Conservation (phyloP, 2,888 invertebrate species). For the Plagodis dolabraria region DNA sequence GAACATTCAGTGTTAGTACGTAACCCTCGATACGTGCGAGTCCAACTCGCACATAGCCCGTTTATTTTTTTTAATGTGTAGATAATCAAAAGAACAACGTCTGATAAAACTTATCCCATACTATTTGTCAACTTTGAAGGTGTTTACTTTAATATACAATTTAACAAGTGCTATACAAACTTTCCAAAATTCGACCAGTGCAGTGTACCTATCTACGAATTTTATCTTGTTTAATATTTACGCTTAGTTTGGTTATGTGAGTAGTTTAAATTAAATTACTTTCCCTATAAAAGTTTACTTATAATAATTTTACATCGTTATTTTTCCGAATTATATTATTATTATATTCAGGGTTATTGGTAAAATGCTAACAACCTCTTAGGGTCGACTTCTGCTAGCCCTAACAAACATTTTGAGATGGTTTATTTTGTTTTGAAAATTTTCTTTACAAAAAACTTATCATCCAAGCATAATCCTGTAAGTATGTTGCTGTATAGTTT, state of each 20-base stretch:
- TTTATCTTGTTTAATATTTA: slow-evolving; percentile 5
- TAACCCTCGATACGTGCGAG: too few species aligned
- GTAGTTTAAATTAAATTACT: slow-evolving; percentile 1
- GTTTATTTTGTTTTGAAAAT: too few species aligned
- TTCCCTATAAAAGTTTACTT: slow-evolving; percentile 8
- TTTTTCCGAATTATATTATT: too few species aligned
- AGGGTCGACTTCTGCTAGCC: too few species aligned
- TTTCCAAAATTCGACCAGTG: slow-evolving; percentile 34
- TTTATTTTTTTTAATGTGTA: not conserved
- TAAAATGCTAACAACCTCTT: too few species aligned
- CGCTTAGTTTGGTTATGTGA: not conserved
- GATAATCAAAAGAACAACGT: not conserved
- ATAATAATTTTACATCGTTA: not conserved
- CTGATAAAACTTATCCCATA: slow-evolving; percentile 6
- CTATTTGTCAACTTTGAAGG: slow-evolving; percentile 20
- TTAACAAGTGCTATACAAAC: slow-evolving; percentile 42
- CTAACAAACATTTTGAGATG: too few species aligned
- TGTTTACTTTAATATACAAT: slow-evolving; percentile 46
- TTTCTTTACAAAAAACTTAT: too few species aligned
- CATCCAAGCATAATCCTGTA: too few species aligned
- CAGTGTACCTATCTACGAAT: not conserved
- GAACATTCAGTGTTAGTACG: too few species aligned
- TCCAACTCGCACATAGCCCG: too few species aligned
- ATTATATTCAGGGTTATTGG: too few species aligned
- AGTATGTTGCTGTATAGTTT: too few species aligned